A percentile compares a stretch with the other conserved stretches of the same genome.
Evolutionary conservation across 2,888 invertebrate genomes (phyloP).

Genomic region (Lutraria lutraria): DNA sequence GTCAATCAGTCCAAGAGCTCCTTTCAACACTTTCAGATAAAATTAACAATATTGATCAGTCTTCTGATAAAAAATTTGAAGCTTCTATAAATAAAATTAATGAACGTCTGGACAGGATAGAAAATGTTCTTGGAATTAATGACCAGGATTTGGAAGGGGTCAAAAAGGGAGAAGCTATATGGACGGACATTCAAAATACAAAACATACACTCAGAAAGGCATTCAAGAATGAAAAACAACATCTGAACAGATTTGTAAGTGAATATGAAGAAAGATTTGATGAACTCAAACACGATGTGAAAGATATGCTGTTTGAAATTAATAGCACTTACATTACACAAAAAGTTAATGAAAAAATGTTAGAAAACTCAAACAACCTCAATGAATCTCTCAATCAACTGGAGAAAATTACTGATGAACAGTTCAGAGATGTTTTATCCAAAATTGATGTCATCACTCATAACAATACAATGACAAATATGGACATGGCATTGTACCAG

Average conservation of each 20-base stretch:
- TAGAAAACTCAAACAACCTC: not conserved
- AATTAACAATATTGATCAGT: not conserved
- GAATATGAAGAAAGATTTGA: not conserved
- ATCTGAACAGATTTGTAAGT: not conserved
- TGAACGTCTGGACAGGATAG: not conserved
- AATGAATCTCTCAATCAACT: not conserved
- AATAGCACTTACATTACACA: not conserved
- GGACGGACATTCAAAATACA: not conserved
- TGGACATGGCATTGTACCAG: not conserved
- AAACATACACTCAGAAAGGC: not conserved
- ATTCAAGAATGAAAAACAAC: not conserved
- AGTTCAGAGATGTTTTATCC: not conserved
- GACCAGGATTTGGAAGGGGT: not conserved
- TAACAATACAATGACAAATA: not conserved
- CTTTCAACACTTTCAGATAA: not conserved
- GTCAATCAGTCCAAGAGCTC: no score
- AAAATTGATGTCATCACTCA: not conserved
- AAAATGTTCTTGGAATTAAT: not conserved
- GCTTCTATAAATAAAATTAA: not conserved
- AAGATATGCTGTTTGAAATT: not conserved
- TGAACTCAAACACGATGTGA: not conserved
- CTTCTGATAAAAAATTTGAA: not conserved
- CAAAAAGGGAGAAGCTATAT: not conserved
- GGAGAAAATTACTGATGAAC: not conserved
- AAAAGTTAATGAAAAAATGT: not conserved